Percentiles rank a stretch among this genome's conserved stretches.
These are phyloP conservation scores for Xiphorhynchus erythropygius DNA, from an alignment of 2,797 vertebrate species.

Conservation along the genomic window DNA sequence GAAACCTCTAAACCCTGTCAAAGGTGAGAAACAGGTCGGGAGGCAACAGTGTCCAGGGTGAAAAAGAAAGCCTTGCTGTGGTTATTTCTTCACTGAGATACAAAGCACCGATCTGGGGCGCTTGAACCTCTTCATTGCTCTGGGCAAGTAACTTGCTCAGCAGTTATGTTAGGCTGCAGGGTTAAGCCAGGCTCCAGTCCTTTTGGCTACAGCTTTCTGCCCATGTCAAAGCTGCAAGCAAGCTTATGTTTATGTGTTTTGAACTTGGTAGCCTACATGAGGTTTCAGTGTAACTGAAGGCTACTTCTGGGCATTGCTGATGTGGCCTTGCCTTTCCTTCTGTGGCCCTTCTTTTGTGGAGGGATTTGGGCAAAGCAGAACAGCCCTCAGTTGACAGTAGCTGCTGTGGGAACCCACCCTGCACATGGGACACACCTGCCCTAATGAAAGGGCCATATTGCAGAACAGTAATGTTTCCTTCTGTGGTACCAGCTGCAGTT, in stretches of 20 bases:
- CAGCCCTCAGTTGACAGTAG: background rate
- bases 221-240: accelerated
- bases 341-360: background rate
- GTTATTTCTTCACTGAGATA: background rate
- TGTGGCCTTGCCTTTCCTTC: background rate
- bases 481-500: background rate
- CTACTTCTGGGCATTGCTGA: background rate
- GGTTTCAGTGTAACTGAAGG: background rate
- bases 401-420: accelerated
- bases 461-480: background rate
- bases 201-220: background rate
- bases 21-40: background rate
- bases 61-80: background rate
- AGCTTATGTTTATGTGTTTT: background rate
- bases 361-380: background rate
- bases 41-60: background rate
- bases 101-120: background rate
- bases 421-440: background rate
- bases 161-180: background rate
- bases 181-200: background rate
- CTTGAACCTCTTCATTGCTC: background rate
- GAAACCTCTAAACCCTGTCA: background rate
- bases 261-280: background rate
- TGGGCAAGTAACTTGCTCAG: background rate
- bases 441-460: accelerated